These are phyloP conservation scores for Ictalurus punctatus DNA, from an alignment of 2,113 vertebrate species.

Conservation along the genomic window DNA sequence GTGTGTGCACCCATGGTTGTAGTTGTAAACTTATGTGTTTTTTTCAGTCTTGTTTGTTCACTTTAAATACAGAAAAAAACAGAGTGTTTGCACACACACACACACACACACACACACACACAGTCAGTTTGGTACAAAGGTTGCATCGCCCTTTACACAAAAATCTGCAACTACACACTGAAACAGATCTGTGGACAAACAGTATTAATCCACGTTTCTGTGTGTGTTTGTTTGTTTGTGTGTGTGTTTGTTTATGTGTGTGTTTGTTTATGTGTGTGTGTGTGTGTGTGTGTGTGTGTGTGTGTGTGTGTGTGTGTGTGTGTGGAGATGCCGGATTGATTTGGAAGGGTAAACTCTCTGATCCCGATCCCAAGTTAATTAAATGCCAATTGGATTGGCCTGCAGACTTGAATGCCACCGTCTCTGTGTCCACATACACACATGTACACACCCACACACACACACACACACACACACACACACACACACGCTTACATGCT, in stretches of 20 bases:
- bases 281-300: slow-evolving; percentile 30
- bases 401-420: slow-evolving; percentile 46
- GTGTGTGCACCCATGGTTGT: neutral
- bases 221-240: slow-evolving; percentile 22
- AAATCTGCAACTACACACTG: slow-evolving; percentile 38
- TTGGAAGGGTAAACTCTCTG: slow-evolving; percentile 52
- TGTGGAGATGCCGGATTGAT: slow-evolving; percentile 48
- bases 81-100: slow-evolving; percentile 10
- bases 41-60: slow-evolving; percentile 1
- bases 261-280: slow-evolving; percentile 15
- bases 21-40: slow-evolving; percentile 4
- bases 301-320: slow-evolving; percentile 35
- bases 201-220: slow-evolving; percentile 46
- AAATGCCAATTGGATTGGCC: slow-evolving; percentile 58
- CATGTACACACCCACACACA: slow-evolving; percentile 22
- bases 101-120: slow-evolving; percentile 21
- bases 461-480: slow-evolving; percentile 16
- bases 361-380: slow-evolving; percentile 55
- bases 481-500: slow-evolving; percentile 12
- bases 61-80: slow-evolving; percentile 12
- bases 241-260: slow-evolving; percentile 28
- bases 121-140: slow-evolving; percentile 36
- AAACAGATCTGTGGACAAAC: slow-evolving; percentile 37
- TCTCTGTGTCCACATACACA: slow-evolving; percentile 28
- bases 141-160: slow-evolving; percentile 48